A percentile compares a stretch with the other conserved stretches of the same genome.
phyloP scores from a whole-genome alignment of 2,888 invertebrate genomes.

The Hedychridium roseum region DNA sequence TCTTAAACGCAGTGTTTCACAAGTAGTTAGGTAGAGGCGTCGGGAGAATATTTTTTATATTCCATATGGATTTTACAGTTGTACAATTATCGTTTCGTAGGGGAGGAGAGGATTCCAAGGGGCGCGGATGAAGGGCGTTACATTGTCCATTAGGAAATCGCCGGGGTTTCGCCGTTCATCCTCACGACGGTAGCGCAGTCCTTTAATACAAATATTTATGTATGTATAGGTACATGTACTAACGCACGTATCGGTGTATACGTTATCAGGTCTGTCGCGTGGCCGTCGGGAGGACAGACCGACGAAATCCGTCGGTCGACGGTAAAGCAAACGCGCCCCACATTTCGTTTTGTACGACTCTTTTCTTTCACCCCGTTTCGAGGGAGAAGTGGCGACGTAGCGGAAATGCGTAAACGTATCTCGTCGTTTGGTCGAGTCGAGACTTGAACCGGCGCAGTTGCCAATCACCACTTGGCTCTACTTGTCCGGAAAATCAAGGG shows the following conservation, averaged over 20 bases:
- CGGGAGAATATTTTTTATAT: slow-evolving; percentile 60
- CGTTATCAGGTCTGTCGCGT: slow-evolving; percentile 26
- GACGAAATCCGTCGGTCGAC: slow-evolving; percentile 7
- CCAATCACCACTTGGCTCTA: too few species aligned
- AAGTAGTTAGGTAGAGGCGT: slow-evolving; percentile 50
- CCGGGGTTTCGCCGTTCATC: too few species aligned
- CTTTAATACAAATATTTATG: slow-evolving; percentile 23
- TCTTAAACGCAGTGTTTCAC: slow-evolving; percentile 48
- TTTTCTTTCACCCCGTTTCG: slow-evolving; percentile 27
- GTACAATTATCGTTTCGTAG: slow-evolving; percentile 47
- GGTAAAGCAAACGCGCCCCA: slow-evolving; percentile 6
- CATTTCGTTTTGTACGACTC: slow-evolving; percentile 16
- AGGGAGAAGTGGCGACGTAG: slow-evolving; percentile 25
- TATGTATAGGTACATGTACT: slow-evolving; percentile 18
- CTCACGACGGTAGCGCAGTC: slow-evolving; percentile 36
- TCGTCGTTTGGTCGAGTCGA: too few species aligned
- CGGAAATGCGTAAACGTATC: too few species aligned
- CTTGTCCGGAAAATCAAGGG: too few species aligned
- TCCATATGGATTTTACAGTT: slow-evolving; percentile 51
- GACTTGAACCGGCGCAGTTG: too few species aligned
- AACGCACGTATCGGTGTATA: slow-evolving; percentile 7
- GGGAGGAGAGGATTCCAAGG: slow-evolving; percentile 34
- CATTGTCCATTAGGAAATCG: too few species aligned
- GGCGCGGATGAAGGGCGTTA: slow-evolving; percentile 33
- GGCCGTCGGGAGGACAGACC: neutral